Evolutionary conservation across 2,797 vertebrate genomes (phyloP), one percentile per base, ranked within the genome.

Genomic region (Decapterus maruadsi): DNA sequence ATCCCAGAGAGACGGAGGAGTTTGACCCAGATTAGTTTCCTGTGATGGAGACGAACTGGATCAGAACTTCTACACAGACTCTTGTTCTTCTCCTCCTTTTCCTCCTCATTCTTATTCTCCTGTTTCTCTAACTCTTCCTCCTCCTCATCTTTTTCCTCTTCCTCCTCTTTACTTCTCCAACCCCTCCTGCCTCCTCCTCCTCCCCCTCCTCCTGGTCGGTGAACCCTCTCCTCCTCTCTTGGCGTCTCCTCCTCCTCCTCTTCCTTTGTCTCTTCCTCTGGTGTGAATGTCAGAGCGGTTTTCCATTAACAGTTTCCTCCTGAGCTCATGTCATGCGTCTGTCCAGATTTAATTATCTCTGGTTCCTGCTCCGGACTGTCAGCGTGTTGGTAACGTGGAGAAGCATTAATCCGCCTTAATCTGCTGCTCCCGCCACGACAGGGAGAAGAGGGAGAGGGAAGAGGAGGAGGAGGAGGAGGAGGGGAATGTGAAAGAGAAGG

Each of bases 271-370:
- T 6, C 31, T 4, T 34, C 31, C 31, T 34, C 6, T 36, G 56
- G 62, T 64, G 78, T 75, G 76, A 77, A 72, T 72, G 84, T 80
- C 75, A 48, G 29, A 73, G 77, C 75, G n/a, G n/a, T n/a, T n/a
- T n/a, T 83, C 72, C 74, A 78, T 80, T 75, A 50, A 50, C 4
- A 50, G 53, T 22, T 26, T 26, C 59, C 36, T 66, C 58, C 54
- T 70, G 75, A 85, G 59, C 60, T 75, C 38, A 76, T 83, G 85
- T 85, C 80, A 82, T 75, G 57, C 63, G 55, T 70, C 76, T 55
- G 68, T 84, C 78, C 59, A 72, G 34, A 80, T 83, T 85, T 78
- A 81, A 90, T 89, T 84, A 82, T 64, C 56, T 82, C 87, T 72
- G 40, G 57, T 68, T 72, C 78, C 69, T 43, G 63, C 45, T 78